Evolutionary conservation across 2,888 invertebrate species (phyloP), one percentile per base, ranked within the genome.

Genomic region (Epinotia brunnichana): DNA sequence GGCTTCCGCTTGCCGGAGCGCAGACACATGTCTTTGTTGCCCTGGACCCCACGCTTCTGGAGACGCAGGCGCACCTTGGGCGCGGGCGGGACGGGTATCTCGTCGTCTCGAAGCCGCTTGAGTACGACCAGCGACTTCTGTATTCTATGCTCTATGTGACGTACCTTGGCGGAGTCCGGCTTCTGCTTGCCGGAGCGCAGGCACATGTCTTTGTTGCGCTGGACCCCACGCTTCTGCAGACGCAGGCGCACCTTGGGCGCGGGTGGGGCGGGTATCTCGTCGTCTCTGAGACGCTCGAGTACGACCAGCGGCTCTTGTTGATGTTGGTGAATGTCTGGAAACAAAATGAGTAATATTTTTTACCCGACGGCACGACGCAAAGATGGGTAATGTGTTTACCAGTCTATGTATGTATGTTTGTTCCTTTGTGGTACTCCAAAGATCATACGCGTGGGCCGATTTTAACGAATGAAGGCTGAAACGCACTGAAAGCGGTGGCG

Each of bases 281-380:
- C 61, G 1, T 29, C 61, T 0, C 61, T n/a, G n/a, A n/a, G n/a
- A n/a, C n/a, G n/a, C 21, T 72, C 60, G 0, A 72, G 61, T 3
- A 72, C 3, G 35, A 72, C 71, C 15, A 66, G 79, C 69, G 71
- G 71, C 41, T 64, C 64, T 21, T 9, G 73, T 21, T 66, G 82
- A 80, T 9, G 61, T 2, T 17, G 66, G 60, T 85, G 82, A 0
- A 80, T n/a, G 41, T 77, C 84, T 84, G 74, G 35, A 78, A n/a
- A n/a, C n/a, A 21, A 13, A 11, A 13, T 3, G 9, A 11, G 44
- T 44, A 3, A 1, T 44, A 15, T 44, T 44, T 11, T 44, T 11
- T 10, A 44, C 44, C 10, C 44, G 13, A 44, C 10, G 4, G 13
- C 7, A 44, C 44, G 44, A 44, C 13, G 10, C 44, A 5, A 5